A percentile compares a stretch with the other conserved stretches of the same genome.
These are phyloP conservation scores for Crocodylus rhombifer DNA, from an alignment of 2,797 vertebrate genomes.

Conservation along the genomic window DNA sequence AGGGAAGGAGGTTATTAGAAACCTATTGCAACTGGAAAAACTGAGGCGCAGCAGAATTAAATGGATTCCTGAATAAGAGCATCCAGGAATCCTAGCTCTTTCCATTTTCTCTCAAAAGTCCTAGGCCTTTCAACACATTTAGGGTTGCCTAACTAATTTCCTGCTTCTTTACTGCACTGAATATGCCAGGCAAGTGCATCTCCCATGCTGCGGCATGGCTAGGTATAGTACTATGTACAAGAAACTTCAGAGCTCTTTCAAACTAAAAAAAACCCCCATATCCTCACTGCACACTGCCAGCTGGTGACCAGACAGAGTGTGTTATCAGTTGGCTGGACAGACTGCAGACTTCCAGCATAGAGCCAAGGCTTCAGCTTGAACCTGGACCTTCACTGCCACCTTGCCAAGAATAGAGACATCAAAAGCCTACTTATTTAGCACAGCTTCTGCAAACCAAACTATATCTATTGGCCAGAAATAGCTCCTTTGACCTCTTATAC, in stretches of 20 bases:
- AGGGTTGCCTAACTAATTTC: neutral
- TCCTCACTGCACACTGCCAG: no score
- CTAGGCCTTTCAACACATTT: neutral
- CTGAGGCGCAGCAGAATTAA: neutral
- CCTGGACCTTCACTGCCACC: no score
- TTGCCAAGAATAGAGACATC: no score
- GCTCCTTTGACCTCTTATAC: no score
- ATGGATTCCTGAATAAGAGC: neutral
- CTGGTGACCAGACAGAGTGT: no score
- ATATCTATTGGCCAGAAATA: no score
- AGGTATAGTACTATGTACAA: neutral
- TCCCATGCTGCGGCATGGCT: neutral
- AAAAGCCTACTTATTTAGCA: no score
- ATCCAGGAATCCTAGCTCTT: neutral
- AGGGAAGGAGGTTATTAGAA: neutral
- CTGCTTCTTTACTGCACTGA: neutral
- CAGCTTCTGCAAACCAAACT: no score
- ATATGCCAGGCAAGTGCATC: neutral
- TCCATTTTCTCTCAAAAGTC: neutral
- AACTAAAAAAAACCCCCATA: neutral
- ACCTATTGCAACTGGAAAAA: neutral
- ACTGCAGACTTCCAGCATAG: no score
- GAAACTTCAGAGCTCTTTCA: neutral
- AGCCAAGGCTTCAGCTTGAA: no score
- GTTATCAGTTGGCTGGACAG: no score